A percentile compares a stretch with the other conserved stretches of the same genome.
These are phyloP conservation scores for Catotricha subobsoleta DNA, from an alignment of 2,888 invertebrate genomes.

Conservation along the genomic window DNA sequence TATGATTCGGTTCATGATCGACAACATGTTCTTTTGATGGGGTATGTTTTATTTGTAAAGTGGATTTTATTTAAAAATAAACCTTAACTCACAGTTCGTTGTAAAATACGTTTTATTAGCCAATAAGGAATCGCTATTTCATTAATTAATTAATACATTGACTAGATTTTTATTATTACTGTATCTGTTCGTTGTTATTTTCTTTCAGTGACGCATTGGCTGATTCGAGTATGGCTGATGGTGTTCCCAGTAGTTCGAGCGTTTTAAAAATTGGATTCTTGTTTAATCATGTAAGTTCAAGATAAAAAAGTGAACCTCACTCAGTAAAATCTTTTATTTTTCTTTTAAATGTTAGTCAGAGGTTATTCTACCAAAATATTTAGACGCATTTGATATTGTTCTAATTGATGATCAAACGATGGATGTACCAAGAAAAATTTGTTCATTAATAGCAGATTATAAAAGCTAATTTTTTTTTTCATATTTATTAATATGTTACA, in stretches of 20 bases:
- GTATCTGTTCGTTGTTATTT: neutral
- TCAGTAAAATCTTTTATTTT: no score
- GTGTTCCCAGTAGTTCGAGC: constrained; percentile 52
- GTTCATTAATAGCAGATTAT: constrained; percentile 20
- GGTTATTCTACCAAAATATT: constrained; percentile 49
- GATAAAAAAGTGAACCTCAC: no score
- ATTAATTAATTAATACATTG: no score
- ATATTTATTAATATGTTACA: no score
- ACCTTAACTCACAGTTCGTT: no score
- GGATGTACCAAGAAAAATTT: constrained; percentile 37
- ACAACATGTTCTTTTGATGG: constrained; percentile 73
- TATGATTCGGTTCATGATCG: constrained; percentile 50
- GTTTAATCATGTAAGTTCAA: constrained; percentile 53
- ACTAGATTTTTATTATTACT: no score
- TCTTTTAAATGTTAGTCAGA: constrained; percentile 43
- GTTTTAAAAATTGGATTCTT: constrained; percentile 85
- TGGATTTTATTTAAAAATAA: no score
- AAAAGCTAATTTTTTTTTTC: no score
- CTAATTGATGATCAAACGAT: constrained; percentile 77
- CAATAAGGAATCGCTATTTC: no score
- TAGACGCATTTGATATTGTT: constrained; percentile 76
- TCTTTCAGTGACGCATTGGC: constrained; percentile 56
- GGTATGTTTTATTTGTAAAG: no score
- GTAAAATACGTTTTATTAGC: neutral
- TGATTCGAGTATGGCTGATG: constrained; percentile 84